Percentiles rank a stretch among this genome's conserved stretches.
These are phyloP conservation scores for Drosophila guanche DNA, from an alignment of 1,140 invertebrate genomes.

Conservation along the genomic window DNA sequence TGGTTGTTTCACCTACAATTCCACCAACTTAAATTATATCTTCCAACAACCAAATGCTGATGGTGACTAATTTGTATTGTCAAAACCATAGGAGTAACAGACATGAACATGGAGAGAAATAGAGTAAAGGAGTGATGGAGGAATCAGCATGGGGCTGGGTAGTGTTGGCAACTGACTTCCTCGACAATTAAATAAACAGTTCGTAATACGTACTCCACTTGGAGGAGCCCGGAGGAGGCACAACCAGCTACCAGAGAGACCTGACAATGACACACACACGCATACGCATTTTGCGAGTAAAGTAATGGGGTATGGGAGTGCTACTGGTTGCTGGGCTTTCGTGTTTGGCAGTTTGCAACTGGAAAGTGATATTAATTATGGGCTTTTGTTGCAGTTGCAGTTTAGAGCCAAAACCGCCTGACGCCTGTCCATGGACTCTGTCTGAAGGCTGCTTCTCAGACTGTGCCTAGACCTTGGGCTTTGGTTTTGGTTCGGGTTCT, in stretches of 20 bases:
- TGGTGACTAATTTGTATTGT: slow-evolving; percentile 31
- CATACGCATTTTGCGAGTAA: slow-evolving; percentile 28
- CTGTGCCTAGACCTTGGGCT: not conserved
- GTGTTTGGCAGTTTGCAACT: slow-evolving; percentile 49
- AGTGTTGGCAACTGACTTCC: slow-evolving; percentile 7
- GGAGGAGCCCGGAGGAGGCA: too few species aligned
- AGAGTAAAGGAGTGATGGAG: not conserved
- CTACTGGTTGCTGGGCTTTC: slow-evolving; percentile 3
- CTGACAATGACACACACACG: not conserved
- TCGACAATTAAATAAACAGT: slow-evolving; percentile 47
- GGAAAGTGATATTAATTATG: slow-evolving; percentile 69
- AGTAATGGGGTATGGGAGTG: not conserved
- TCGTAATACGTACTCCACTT: slow-evolving; percentile 23
- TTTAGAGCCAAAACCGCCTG: not conserved
- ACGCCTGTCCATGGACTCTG: slow-evolving; percentile 11
- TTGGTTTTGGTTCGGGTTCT: slow-evolving; percentile 1
- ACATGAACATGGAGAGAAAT: not conserved
- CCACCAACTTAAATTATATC: not conserved
- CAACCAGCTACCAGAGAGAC: not conserved
- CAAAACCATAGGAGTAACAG: not conserved
- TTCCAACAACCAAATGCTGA: not conserved
- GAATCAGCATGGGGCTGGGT: not conserved
- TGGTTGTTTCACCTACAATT: too few species aligned
- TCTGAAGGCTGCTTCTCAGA: too few species aligned
- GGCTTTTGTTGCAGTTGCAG: slow-evolving; percentile 55